A percentile compares a stretch with the other conserved stretches of the same genome.
phyloP scores from a whole-genome alignment of 2,797 vertebrate species.

The Chaetophractus vellerosus region DNA sequence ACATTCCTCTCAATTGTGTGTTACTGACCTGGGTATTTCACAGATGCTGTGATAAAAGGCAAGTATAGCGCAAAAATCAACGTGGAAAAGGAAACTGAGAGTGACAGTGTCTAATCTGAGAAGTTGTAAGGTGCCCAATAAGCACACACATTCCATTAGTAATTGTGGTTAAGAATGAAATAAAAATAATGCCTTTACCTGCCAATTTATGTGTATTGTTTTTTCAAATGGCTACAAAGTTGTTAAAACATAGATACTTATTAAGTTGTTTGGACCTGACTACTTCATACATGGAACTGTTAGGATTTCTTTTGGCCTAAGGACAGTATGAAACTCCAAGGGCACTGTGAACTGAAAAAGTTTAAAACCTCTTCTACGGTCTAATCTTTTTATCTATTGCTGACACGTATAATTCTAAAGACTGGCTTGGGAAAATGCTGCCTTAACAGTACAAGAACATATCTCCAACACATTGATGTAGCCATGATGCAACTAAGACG shows the following conservation, averaged over 20 bases:
- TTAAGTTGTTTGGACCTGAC: slow-evolving; percentile 1
- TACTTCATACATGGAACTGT: background rate
- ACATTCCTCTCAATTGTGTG: background rate
- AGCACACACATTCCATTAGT: background rate
- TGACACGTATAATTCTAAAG: background rate
- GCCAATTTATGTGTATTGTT: background rate
- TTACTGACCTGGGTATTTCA: background rate
- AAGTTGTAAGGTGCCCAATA: background rate
- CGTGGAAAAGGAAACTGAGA: background rate
- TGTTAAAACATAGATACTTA: background rate
- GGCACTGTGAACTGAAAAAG: background rate
- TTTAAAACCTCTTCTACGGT: background rate
- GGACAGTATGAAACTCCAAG: background rate
- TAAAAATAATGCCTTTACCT: background rate
- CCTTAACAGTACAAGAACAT: background rate
- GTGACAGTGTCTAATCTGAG: background rate
- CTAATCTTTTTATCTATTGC: background rate
- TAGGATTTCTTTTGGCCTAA: slow-evolving; percentile 13
- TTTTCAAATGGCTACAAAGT: slow-evolving; percentile 30
- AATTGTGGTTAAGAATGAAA: background rate
- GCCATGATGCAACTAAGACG: accelerated
- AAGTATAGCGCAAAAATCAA: background rate
- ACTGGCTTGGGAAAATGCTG: background rate
- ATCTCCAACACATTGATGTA: background rate
- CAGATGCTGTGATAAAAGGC: background rate